phyloP scores from a whole-genome alignment of 2,888 invertebrate genomes.

The Thyatira batis region DNA sequence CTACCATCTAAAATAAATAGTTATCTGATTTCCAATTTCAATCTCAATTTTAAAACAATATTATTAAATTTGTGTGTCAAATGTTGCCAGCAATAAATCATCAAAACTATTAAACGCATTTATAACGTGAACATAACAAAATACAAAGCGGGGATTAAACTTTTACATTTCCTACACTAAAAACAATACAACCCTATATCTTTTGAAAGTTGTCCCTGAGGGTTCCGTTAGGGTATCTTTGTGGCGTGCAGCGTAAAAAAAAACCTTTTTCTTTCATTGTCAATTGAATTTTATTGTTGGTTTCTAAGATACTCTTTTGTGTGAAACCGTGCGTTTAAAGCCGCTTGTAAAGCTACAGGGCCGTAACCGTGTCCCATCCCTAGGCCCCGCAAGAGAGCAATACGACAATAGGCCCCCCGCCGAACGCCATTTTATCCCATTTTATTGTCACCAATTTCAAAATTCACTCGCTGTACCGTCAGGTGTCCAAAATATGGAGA shows the following conservation, averaged over 20 bases:
- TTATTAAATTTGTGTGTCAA: no score
- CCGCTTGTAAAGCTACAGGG: constrained; percentile 66
- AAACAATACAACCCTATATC: constrained; percentile 72
- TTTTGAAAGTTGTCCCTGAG: constrained; percentile 67
- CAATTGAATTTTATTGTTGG: constrained; percentile 81
- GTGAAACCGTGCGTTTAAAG: constrained; percentile 78
- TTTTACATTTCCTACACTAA: constrained; percentile 50
- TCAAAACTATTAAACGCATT: neutral
- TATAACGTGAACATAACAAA: neutral
- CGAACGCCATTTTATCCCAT: constrained; percentile 70
- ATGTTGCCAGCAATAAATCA: neutral
- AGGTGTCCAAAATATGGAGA: constrained; percentile 66
- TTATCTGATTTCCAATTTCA: no score
- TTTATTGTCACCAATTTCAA: constrained; percentile 61
- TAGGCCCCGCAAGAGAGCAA: constrained; percentile 66
- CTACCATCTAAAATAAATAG: no score
- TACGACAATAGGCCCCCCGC: constrained; percentile 71
- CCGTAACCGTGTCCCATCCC: constrained; percentile 44
- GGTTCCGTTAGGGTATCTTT: constrained; percentile 72
- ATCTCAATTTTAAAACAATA: no score
- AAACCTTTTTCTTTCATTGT: constrained; percentile 71
- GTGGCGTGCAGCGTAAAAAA: constrained; percentile 56
- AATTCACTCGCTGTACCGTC: constrained; percentile 55
- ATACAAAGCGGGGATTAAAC: constrained; percentile 46
- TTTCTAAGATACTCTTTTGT: constrained; percentile 79